These are phyloP conservation scores for Leucoraja ocellata DNA, from an alignment of 2,797 vertebrate genomes.

Conservation along the genomic window DNA sequence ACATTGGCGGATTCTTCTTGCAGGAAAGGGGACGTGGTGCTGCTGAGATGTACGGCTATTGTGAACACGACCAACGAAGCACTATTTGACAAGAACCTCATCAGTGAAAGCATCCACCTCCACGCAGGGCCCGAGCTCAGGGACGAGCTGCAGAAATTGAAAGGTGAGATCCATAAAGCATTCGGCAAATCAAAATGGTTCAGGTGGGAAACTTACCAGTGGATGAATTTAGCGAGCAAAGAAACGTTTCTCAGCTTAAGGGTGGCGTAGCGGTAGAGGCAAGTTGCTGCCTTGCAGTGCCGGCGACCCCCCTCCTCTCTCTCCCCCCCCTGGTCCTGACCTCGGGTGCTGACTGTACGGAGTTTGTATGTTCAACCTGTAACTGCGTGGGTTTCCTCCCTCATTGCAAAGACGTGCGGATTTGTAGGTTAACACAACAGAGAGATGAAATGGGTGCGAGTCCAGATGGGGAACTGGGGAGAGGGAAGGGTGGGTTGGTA, in stretches of 20 bases:
- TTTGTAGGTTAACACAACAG: no score
- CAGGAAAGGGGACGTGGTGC: constrained; percentile 79
- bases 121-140: constrained; percentile 80
- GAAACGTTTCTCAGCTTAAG: neutral
- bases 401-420: no score
- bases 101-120: constrained; percentile 81
- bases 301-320: no score
- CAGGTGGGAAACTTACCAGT: neutral
- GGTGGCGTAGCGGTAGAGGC: no score
- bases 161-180: constrained; percentile 60
- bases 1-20: constrained; percentile 1
- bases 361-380: no score
- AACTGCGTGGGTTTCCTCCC: no score
- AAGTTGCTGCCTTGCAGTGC: no score
- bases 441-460: no score
- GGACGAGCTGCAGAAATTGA: constrained; percentile 87
- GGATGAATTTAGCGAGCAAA: neutral
- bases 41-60: constrained; percentile 86
- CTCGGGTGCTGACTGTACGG: no score
- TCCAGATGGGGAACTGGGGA: no score
- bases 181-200: neutral
- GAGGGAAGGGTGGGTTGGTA: no score
- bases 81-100: constrained; percentile 83
- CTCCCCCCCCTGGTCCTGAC: no score
- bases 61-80: constrained; percentile 93